Percentiles rank a stretch among this genome's conserved stretches.
phyloP scores from a whole-genome alignment of 2,888 invertebrate genomes.

The Kuschelorhynchus macadamiae region DNA sequence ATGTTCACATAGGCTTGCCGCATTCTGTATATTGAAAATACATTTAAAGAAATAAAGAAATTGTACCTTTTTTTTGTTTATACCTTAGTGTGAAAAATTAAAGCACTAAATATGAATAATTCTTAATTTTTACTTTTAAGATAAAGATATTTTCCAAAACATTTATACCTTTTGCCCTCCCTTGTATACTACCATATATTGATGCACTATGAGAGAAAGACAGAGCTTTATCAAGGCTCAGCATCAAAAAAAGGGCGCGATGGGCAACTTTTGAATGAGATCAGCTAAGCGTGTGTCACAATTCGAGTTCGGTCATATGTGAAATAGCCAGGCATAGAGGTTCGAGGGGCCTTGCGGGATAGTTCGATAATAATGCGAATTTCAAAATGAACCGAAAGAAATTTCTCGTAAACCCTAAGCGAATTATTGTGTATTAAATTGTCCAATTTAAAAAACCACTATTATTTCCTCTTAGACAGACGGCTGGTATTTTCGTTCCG shows the following conservation, averaged over 20 bases:
- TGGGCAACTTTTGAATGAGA: constrained; percentile 71
- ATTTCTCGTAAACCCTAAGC: constrained; percentile 36
- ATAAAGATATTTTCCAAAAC: no score
- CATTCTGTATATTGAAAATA: no score
- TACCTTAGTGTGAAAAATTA: no score
- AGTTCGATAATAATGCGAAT: constrained; percentile 62
- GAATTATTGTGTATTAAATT: constrained; percentile 68
- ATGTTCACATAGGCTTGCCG: no score
- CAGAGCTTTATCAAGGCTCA: constrained; percentile 13
- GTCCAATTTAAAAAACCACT: constrained; percentile 69
- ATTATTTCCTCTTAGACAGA: constrained; percentile 67
- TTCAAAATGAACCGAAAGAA: constrained; percentile 65
- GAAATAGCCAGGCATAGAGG: constrained; percentile 72
- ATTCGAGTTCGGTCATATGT: constrained; percentile 78
- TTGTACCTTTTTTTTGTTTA: no score
- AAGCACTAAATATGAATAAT: no score
- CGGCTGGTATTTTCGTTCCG: constrained; percentile 58
- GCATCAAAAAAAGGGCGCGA: constrained; percentile 51
- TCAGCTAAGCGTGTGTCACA: constrained; percentile 77
- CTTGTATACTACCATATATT: constrained; percentile 1
- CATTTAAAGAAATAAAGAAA: no score
- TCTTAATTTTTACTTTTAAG: no score
- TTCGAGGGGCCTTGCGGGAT: constrained; percentile 60
- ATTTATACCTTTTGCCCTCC: no score
- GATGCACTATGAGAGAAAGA: constrained; percentile 1